Evolutionary conservation across 2,888 invertebrate species (phyloP), one percentile per base, ranked within the genome.

Genomic region (Ramazzottius varieornatus): DNA sequence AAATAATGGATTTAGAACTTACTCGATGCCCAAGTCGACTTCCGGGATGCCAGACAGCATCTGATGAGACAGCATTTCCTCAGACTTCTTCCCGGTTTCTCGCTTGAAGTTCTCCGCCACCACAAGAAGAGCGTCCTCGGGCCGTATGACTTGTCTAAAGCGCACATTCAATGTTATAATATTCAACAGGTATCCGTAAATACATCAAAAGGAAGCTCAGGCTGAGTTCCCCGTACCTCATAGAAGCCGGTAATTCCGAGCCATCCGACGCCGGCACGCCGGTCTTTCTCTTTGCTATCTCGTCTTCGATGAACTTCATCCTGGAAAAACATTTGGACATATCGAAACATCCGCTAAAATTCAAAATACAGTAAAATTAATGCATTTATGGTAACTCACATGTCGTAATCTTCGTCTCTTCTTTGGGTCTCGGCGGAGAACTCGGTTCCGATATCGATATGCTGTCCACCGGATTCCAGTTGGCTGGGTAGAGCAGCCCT

Each of bases 41-140:
- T 99, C 98, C 0, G 98, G 98, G 70, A 99, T 98, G 46, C 98
- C 98, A 73, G 91, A 94, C 1, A 99, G 80, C 98, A 98, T 99
- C 80, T 98, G 96, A 81, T 96, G 94, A 1, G 96, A 96, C 71
- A 99, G 82, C 91, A 98, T 94, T 79, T 98, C 98, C 76, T 98
- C 96, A 1, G 89, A 92, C 73, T 86, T 82, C 71, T 88, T 86
- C 0, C 86, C 83, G 0, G 70, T 70, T 1, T 89, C 87, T 67
- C 86, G 83, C 67, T 91, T 80, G 65, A 93, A 78, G 75, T 91
- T 86, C 71, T 89, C 87, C 1, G 94, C 93, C 24, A 94, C 81
- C 1, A 91, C 86, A 63, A 71, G 69, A 1, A 93, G 77, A 0
- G 90, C 90, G 32, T 89, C 89, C 78, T 90, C 90, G 76, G 68